Base-by-base conservation (phyloP, 1,140 invertebrate genomes). In the Lerema accius region DNA sequence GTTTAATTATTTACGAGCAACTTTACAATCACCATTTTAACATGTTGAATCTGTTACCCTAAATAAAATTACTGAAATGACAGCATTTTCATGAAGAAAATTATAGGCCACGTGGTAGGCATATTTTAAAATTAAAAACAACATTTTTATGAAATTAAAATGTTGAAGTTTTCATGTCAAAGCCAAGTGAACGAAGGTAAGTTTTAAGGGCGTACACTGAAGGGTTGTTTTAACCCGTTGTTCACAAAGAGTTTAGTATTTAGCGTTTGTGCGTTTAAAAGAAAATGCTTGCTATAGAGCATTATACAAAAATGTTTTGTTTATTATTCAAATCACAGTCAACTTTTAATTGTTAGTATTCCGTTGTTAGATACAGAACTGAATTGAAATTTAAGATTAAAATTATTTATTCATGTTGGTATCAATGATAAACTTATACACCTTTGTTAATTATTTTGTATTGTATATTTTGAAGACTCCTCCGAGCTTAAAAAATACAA, bases 111-210 rank as follows among this genome's bases (percentile, higher is more conserved):
- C 28, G 28, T 32, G 28, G 3, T 32, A 32, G 28, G 42, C 28
- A 45, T 40, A 10, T 32, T 45, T 58, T 23, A 42, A 58, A n/a
- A 43, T 46, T 16, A 28, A 58, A 43, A 58, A 58, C 48, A 50
- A 50, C 55, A 58, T 58, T 58, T 58, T 58, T 58, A 58, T 46
- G 55, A 46, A 46, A 58, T 58, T 46, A 46, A 58, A 58, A 58
- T 58, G 42, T 32, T 55, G 51, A 55, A 55, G 39, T 55, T 28
- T 55, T 55, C 50, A 55, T 43, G 51, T 55, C 51, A 55, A 55
- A 55, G 51, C 51, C 1, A 19, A 17, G 19, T 53, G 51, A 53
- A 42, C 23, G 50, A 39, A 23, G 51, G 16, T 55, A 35, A 56
- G 53, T 43, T 56, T 56, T 56, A 28, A 56, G 53, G 40, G 23